Percentiles rank a stretch among this genome's conserved stretches.
phyloP scores from a whole-genome alignment of 2,113 vertebrate genomes.

The Lepus europaeus region DNA sequence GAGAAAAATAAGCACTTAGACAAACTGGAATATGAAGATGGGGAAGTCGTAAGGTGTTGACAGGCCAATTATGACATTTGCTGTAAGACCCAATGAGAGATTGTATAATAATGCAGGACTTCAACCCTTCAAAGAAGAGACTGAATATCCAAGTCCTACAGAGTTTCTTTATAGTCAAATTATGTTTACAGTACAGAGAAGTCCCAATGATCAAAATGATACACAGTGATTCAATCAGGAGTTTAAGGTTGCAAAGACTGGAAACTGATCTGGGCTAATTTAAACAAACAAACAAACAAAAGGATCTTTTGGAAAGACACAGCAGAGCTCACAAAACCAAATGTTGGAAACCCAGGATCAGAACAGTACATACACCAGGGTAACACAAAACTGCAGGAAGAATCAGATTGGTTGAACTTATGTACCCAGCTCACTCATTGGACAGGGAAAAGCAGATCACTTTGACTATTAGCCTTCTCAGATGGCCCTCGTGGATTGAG shows the following conservation, averaged over 20 bases:
- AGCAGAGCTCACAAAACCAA: not conserved
- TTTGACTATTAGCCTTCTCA: too few relatives aligned
- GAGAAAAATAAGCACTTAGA: not conserved
- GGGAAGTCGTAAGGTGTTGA: accelerated
- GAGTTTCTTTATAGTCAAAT: not conserved
- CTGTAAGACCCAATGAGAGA: not conserved
- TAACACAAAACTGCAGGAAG: not conserved
- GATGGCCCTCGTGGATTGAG: not conserved
- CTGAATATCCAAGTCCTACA: not conserved
- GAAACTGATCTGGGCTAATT: not conserved
- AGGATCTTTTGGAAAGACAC: not conserved
- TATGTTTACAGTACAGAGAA: not conserved
- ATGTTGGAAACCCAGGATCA: not conserved
- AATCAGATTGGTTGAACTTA: not conserved
- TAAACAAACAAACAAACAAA: not conserved
- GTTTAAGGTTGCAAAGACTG: not conserved
- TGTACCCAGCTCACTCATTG: not conserved
- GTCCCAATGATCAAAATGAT: not conserved
- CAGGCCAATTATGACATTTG: not conserved
- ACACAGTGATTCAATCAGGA: not conserved
- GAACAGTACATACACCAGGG: not conserved
- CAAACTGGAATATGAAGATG: not conserved
- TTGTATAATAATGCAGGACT: not conserved
- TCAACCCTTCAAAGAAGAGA: not conserved
- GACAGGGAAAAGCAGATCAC: not conserved